These are phyloP conservation scores for Yponomeuta evonymella DNA, from an alignment of 2,888 invertebrate genomes.

Conservation along the genomic window DNA sequence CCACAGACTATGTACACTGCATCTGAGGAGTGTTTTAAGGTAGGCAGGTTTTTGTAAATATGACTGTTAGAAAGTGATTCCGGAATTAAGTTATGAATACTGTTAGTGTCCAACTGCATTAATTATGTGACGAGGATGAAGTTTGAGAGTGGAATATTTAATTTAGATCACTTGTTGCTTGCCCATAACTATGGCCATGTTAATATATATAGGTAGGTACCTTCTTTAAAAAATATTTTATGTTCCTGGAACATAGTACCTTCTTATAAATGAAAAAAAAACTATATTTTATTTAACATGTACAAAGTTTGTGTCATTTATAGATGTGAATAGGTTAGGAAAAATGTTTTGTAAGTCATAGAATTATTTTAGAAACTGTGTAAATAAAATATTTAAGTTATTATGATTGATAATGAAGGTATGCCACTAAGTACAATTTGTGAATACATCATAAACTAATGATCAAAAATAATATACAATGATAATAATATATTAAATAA, in stretches of 20 bases:
- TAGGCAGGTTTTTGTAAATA: no score
- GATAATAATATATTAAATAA: not conserved
- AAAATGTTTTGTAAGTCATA: conserved; percentile 3
- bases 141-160: no score
- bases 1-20: no score
- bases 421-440: not conserved
- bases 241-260: not conserved
- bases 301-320: conserved; percentile 10
- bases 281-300: not conserved
- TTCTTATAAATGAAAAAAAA: not conserved
- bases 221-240: not conserved
- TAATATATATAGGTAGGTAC: no score
- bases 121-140: no score
- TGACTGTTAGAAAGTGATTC: no score
- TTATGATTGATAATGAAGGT: not conserved
- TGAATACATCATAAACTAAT: not conserved
- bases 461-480: not conserved
- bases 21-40: no score
- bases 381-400: conserved; percentile 3
- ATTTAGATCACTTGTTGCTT: not conserved
- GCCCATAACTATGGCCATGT: not conserved
- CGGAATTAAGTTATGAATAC: no score
- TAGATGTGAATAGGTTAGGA: conserved; percentile 3
- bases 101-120: no score
- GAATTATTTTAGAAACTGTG: not conserved